Percentiles rank a stretch among this genome's conserved stretches.
phyloP scores from a whole-genome alignment of 2,888 invertebrate genomes.

The Salpingus planirostris region DNA sequence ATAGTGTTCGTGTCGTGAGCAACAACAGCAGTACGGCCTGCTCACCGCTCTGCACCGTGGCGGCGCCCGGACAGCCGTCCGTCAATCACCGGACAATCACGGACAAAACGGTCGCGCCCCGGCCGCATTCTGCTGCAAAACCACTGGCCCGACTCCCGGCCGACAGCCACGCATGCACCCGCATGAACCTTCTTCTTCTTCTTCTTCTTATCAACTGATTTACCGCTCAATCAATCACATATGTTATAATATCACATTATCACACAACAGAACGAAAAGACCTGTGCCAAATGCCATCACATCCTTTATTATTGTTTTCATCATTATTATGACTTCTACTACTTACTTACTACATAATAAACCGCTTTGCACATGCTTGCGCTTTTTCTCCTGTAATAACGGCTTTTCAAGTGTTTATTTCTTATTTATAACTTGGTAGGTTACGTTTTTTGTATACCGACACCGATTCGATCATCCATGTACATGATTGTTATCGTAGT shows the following conservation, averaged over 20 bases:
- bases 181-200: constrained; percentile 17
- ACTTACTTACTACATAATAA: no score
- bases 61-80: constrained; percentile 40
- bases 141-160: constrained; percentile 39
- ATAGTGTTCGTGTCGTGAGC: constrained; percentile 41
- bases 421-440: no score
- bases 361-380: constrained; percentile 33
- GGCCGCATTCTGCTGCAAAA: constrained; percentile 23
- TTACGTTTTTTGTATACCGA: constrained; percentile 9
- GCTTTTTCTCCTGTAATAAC: constrained; percentile 26
- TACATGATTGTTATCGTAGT: constrained; percentile 8
- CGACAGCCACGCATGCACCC: constrained; percentile 41
- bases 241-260: no score
- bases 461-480: constrained; percentile 8
- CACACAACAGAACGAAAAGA: no score
- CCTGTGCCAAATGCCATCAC: no score
- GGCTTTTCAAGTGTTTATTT: constrained; percentile 16
- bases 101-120: constrained; percentile 24
- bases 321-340: no score
- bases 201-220: no score
- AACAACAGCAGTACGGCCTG: constrained; percentile 45
- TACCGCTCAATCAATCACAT: no score
- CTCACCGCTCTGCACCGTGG: constrained; percentile 49
- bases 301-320: no score
- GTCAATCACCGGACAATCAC: constrained; percentile 38